Conservation (phyloP, 2,888 invertebrate genomes). For the Cosmia trapezina region DNA sequence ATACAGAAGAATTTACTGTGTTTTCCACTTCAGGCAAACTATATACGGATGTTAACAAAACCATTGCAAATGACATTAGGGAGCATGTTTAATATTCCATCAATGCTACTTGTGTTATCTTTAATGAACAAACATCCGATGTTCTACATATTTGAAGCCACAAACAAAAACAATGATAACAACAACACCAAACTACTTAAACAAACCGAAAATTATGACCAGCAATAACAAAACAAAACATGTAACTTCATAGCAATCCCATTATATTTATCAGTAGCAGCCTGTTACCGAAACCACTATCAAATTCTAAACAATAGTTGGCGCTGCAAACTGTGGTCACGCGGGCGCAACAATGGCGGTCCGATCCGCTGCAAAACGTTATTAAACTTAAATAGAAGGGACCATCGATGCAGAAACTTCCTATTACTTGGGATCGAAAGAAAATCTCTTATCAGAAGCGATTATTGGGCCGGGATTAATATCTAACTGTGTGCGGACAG, state of each 20-base stretch:
- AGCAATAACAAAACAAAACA: slow-evolving; percentile 53
- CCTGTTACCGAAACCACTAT: slow-evolving; percentile 64
- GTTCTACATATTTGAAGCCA: slow-evolving; percentile 14
- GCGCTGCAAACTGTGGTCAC: slow-evolving; percentile 65
- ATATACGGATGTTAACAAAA: not conserved
- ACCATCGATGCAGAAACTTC: slow-evolving; percentile 85
- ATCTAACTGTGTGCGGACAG: slow-evolving; percentile 79
- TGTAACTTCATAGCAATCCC: slow-evolving; percentile 57
- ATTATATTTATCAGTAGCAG: slow-evolving; percentile 64
- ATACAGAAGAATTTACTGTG: slow-evolving; percentile 22
- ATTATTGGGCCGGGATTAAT: slow-evolving; percentile 85
- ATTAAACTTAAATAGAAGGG: slow-evolving; percentile 86
- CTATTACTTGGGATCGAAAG: slow-evolving; percentile 86
- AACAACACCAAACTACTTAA: slow-evolving; percentile 28
- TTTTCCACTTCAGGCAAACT: slow-evolving; percentile 3
- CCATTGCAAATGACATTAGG: slow-evolving; percentile 9
- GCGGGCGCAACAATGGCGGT: slow-evolving; percentile 64
- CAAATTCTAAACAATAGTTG: slow-evolving; percentile 69
- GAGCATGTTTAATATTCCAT: not conserved
- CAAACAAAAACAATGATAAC: slow-evolving; percentile 37
- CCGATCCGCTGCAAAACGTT: slow-evolving; percentile 74
- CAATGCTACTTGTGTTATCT: slow-evolving; percentile 2
- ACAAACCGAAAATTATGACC: slow-evolving; percentile 42
- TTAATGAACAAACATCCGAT: slow-evolving; percentile 24
- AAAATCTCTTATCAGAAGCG: slow-evolving; percentile 88